Percentiles rank a stretch among this genome's conserved stretches.
phyloP scores from a whole-genome alignment of 2,113 vertebrate genomes.

The Speoplatyrhinus poulsoni region DNA sequence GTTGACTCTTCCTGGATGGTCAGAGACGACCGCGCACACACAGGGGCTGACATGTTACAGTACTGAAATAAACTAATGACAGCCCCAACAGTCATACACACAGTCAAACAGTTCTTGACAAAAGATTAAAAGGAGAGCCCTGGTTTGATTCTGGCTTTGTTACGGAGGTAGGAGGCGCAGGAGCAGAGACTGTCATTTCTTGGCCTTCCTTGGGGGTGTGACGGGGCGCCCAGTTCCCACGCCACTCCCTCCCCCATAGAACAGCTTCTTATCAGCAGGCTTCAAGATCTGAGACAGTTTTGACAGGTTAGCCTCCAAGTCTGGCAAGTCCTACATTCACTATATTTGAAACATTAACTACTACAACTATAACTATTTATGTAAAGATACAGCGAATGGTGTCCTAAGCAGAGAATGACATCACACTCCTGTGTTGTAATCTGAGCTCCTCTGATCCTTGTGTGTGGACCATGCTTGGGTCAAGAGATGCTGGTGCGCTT shows the following conservation, averaged over 20 bases:
- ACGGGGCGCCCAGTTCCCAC: slow-evolving; percentile 86
- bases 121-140: slow-evolving; percentile 63
- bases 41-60: neutral
- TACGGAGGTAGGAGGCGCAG: slow-evolving; percentile 65
- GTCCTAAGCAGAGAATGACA: too few species aligned
- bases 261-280: slow-evolving; percentile 88
- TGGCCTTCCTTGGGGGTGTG: slow-evolving; percentile 93
- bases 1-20: slow-evolving; percentile 51
- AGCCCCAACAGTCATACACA: slow-evolving; percentile 34
- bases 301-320: neutral
- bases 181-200: slow-evolving; percentile 82
- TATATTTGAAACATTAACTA: too few species aligned
- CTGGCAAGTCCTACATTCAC: too few species aligned
- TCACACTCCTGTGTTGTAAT: too few species aligned
- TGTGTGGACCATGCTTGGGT: too few species aligned
- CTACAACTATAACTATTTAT: too few species aligned
- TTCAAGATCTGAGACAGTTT: slow-evolving; percentile 72
- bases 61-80: too few species aligned
- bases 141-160: slow-evolving; percentile 78
- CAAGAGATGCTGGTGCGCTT: too few species aligned
- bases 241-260: slow-evolving; percentile 86
- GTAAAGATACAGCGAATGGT: too few species aligned
- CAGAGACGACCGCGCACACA: slow-evolving; percentile 36
- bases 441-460: too few species aligned
- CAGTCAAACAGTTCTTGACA: slow-evolving; percentile 65